Evolutionary conservation across 2,888 invertebrate genomes (phyloP).

Genomic region (Callinectes sapidus): DNA sequence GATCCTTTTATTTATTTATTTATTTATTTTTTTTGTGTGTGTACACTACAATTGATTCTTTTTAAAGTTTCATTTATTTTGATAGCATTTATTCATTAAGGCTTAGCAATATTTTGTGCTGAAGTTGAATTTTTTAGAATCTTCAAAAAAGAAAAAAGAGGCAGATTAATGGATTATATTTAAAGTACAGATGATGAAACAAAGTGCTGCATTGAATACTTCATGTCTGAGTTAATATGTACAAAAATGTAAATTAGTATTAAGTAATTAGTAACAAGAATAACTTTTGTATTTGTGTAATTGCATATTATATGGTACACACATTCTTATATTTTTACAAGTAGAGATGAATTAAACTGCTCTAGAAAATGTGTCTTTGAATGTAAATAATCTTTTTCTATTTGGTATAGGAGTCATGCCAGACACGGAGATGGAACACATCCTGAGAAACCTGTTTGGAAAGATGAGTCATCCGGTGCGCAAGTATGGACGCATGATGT

Average conservation of each 20-base stretch:
- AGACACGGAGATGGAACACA: slow-evolving; percentile 90
- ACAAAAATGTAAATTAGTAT: too few relatives aligned
- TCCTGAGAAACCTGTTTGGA: slow-evolving; percentile 91
- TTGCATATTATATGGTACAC: too few relatives aligned
- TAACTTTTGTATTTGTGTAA: too few relatives aligned
- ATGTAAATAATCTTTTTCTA: not conserved
- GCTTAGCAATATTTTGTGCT: too few relatives aligned
- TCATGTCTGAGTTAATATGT: too few relatives aligned
- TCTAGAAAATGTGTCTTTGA: not conserved
- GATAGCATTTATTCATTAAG: not conserved
- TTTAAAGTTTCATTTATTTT: not conserved
- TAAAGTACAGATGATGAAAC: too few relatives aligned
- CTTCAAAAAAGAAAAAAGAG: too few relatives aligned
- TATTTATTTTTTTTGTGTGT: not conserved
- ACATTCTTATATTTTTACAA: not conserved
- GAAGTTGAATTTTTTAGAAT: too few relatives aligned
- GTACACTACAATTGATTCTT: not conserved
- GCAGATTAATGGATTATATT: too few relatives aligned
- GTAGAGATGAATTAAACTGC: not conserved
- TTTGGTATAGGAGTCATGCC: slow-evolving; percentile 86
- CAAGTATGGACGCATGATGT: slow-evolving; percentile 79
- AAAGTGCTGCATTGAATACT: too few relatives aligned
- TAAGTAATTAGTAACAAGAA: too few relatives aligned
- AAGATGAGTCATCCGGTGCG: slow-evolving; percentile 80
- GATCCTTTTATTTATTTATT: slow-evolving; percentile 72